Conservation (phyloP, 2,113 vertebrate genomes). For the Aix galericulata region DNA sequence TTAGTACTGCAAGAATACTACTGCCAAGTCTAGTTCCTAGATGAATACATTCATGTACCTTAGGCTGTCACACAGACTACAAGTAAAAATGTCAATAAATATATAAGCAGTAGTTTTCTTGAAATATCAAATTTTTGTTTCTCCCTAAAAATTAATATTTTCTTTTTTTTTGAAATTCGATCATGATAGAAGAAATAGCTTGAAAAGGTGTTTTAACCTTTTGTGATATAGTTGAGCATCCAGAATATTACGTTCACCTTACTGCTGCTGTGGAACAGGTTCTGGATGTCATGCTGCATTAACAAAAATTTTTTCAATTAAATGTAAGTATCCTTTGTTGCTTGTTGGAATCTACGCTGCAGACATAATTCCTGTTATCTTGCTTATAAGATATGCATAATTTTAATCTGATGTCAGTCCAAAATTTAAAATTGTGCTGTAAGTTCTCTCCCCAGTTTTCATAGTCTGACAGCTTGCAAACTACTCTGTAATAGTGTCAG, state of each 20-base stretch:
- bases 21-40: constrained; percentile 74
- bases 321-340: constrained; percentile 77
- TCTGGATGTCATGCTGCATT: constrained; percentile 78
- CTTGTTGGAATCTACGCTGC: constrained; percentile 73
- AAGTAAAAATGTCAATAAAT: constrained; percentile 54
- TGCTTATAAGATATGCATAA: constrained; percentile 73
- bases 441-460: constrained; percentile 70
- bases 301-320: constrained; percentile 74
- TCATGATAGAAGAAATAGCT: constrained; percentile 68
- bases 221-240: constrained; percentile 72
- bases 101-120: constrained; percentile 69
- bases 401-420: constrained; percentile 77
- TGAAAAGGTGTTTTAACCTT: constrained; percentile 78
- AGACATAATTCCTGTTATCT: constrained; percentile 68
- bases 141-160: constrained; percentile 43
- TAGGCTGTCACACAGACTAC: constrained; percentile 64
- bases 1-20: constrained; percentile 78
- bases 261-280: constrained; percentile 74
- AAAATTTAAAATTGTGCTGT: constrained; percentile 76
- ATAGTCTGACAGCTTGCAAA: constrained; percentile 72
- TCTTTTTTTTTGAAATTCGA: neutral
- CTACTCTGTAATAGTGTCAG: constrained; percentile 73
- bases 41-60: constrained; percentile 69
- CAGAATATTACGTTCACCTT: constrained; percentile 70
- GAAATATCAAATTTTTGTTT: constrained; percentile 63